Percentiles rank a stretch among this genome's conserved stretches.
phyloP scores from a whole-genome alignment of 2,113 vertebrate genomes.

The Brevimyrus niger region DNA sequence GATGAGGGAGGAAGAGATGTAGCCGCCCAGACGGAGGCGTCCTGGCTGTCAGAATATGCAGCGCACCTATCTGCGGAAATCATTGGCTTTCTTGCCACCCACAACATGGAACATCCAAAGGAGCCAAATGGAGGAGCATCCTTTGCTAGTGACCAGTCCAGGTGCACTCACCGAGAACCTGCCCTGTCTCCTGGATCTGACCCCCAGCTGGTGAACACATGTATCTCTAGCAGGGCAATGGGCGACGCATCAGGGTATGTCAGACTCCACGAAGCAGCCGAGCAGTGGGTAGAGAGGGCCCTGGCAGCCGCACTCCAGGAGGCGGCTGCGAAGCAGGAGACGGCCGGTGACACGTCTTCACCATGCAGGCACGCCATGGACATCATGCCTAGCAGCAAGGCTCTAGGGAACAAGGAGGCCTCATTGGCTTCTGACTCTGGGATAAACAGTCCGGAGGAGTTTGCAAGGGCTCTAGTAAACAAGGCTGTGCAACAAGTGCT shows the following conservation, averaged over 20 bases:
- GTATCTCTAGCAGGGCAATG: not conserved
- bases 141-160: not conserved
- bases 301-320: constrained; percentile 42
- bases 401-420: no score
- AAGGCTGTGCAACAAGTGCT: constrained; percentile 19
- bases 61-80: constrained; percentile 44
- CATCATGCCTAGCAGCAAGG: not conserved
- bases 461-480: constrained; percentile 28
- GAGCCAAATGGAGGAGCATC: not conserved
- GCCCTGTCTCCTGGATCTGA: not conserved
- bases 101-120: not conserved
- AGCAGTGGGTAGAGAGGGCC: constrained; percentile 40
- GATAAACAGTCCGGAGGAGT: constrained; percentile 17
- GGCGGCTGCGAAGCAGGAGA: constrained; percentile 14
- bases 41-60: constrained; percentile 37
- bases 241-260: not conserved
- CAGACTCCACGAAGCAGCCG: constrained; percentile 30
- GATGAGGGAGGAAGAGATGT: not conserved
- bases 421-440: not conserved
- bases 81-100: constrained; percentile 26
- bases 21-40: not conserved
- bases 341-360: not conserved
- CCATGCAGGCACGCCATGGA: not conserved
- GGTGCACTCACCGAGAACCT: not conserved
- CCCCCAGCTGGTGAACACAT: not conserved